These are phyloP conservation scores for Napeogenes sylphis DNA, from an alignment of 2,888 invertebrate genomes.

Conservation along the genomic window DNA sequence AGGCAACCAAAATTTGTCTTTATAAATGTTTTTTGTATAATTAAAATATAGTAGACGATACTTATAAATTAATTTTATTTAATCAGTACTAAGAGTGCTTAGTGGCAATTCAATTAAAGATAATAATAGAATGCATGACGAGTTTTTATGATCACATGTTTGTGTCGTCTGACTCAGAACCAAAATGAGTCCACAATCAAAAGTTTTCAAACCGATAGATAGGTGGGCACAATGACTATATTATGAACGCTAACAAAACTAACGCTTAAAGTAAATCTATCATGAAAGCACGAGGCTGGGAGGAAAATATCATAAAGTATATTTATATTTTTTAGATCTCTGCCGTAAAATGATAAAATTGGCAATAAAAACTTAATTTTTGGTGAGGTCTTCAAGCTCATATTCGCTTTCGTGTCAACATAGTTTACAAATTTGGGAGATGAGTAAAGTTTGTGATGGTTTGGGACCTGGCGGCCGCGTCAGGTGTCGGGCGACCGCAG, in stretches of 20 bases:
- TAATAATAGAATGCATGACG: neutral
- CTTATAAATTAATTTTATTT: too few species aligned
- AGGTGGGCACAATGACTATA: slow-evolving; percentile 73
- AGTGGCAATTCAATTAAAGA: too few species aligned
- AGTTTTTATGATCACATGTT: slow-evolving; percentile 24
- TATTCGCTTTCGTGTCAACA: slow-evolving; percentile 6
- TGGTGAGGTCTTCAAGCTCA: slow-evolving; percentile 1
- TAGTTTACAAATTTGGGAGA: slow-evolving; percentile 8
- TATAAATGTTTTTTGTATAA: too few species aligned
- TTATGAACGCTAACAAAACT: slow-evolving; percentile 51
- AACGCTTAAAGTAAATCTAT: slow-evolving; percentile 47
- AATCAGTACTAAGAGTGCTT: too few species aligned
- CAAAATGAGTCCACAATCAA: slow-evolving; percentile 39
- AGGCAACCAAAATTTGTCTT: too few species aligned
- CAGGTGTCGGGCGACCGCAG: slow-evolving; percentile 68
- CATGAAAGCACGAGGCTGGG: slow-evolving; percentile 9
- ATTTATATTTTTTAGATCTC: neutral
- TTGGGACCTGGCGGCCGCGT: slow-evolving; percentile 32
- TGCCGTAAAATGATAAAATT: neutral
- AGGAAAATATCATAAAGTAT: slow-evolving; percentile 1
- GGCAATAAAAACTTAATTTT: neutral
- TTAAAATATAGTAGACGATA: too few species aligned
- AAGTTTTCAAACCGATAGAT: slow-evolving; percentile 48
- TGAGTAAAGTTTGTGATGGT: neutral
- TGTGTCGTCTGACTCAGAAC: slow-evolving; percentile 32